A percentile compares a stretch with the other conserved stretches of the same genome.
Evolutionary conservation across 53 echinoderm and acorn worm species (phyloP).

Genomic region (Paracentrotus lividus): DNA sequence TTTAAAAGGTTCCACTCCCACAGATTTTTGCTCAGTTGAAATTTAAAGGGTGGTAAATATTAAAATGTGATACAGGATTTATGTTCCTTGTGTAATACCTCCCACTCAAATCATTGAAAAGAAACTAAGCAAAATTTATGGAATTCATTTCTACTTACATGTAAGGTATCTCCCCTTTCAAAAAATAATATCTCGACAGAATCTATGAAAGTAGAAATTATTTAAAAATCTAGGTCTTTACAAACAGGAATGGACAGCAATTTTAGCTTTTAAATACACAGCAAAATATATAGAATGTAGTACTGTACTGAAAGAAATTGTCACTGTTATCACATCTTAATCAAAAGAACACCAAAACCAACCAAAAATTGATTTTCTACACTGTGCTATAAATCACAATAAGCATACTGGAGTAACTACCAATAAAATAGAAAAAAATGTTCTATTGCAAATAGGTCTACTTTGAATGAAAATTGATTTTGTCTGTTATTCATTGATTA

Average conservation of each 20-base stretch:
- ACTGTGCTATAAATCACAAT: background rate
- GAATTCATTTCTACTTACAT: background rate
- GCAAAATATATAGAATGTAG: too few species aligned
- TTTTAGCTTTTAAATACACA: too few species aligned
- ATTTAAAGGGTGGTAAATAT: background rate
- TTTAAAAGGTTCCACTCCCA: background rate
- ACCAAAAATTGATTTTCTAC: background rate
- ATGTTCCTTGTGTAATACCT: background rate
- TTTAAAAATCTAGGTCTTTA: too few species aligned
- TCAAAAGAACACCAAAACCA: too few species aligned
- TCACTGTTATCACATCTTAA: too few species aligned
- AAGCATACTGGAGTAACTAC: too few species aligned
- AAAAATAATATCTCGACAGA: too few species aligned
- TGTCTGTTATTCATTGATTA: background rate
- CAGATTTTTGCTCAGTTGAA: background rate
- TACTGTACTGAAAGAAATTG: too few species aligned
- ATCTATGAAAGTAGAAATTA: too few species aligned
- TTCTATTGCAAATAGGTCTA: background rate
- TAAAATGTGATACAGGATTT: background rate
- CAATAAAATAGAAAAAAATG: background rate
- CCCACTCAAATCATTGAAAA: background rate
- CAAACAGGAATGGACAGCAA: too few species aligned
- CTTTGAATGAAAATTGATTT: background rate
- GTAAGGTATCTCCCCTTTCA: background rate
- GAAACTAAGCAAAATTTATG: background rate